Evolutionary conservation across 2,113 vertebrate species (phyloP).

Genomic region (Lutjanus erythropterus): DNA sequence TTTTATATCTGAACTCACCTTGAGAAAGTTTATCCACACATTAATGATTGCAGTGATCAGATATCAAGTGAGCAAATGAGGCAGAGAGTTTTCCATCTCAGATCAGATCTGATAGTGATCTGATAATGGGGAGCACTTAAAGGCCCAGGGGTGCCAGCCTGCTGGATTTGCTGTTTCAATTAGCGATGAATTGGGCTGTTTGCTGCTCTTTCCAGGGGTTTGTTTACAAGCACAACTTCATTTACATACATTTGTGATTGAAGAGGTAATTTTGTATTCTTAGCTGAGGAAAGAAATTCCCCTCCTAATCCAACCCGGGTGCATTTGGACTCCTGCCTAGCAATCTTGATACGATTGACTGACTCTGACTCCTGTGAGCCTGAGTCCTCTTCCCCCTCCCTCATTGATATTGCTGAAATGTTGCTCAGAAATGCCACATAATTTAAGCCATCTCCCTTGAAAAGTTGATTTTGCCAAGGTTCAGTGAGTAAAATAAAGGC

Average conservation of each 20-base stretch:
- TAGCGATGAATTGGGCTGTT: constrained; percentile 7
- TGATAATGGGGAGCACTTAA: not conserved
- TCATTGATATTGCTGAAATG: not conserved
- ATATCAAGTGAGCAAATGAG: not conserved
- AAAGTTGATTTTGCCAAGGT: not conserved
- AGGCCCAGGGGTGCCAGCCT: not conserved
- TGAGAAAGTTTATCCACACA: not conserved
- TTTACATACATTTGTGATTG: constrained; percentile 33
- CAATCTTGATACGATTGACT: not conserved
- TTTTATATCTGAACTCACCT: not conserved
- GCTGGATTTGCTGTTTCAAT: not conserved
- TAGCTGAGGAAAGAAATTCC: not conserved
- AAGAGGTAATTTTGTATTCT: not conserved
- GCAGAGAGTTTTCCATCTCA: not conserved
- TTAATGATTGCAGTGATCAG: not conserved
- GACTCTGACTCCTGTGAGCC: too few species aligned
- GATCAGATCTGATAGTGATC: constrained; percentile 1
- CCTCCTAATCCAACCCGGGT: not conserved
- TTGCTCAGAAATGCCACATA: not conserved
- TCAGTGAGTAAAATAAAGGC: not conserved
- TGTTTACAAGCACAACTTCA: constrained; percentile 5
- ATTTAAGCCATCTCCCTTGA: not conserved
- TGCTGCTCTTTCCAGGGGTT: not conserved
- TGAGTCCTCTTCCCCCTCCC: not conserved
- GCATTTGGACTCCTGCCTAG: not conserved